A percentile compares a stretch with the other conserved stretches of the same genome.
phyloP scores from a whole-genome alignment of 2,888 invertebrate genomes.

The Trichogramma dendrolimi region DNA sequence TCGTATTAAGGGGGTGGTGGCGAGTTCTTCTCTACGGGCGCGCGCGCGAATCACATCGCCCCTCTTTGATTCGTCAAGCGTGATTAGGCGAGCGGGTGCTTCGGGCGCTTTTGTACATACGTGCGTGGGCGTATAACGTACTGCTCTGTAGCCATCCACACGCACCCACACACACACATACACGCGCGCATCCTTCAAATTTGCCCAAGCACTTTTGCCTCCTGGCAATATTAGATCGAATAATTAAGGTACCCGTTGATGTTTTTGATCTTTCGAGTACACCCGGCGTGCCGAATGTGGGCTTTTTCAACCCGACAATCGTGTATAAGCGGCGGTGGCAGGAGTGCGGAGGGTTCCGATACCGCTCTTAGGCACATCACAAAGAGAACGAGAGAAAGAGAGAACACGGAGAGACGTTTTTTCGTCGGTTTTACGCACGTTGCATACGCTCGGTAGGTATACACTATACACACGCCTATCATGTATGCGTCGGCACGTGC shows the following conservation, averaged over 20 bases:
- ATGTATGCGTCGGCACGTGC: too few relatives aligned
- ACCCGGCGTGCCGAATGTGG: too few relatives aligned
- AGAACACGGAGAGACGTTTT: too few relatives aligned
- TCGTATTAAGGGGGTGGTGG: background rate
- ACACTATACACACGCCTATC: too few relatives aligned
- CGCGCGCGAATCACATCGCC: constrained; percentile 7
- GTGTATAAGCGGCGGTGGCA: background rate
- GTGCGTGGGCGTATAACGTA: too few relatives aligned
- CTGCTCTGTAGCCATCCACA: too few relatives aligned
- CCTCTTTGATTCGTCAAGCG: constrained; percentile 26
- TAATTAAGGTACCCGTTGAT: constrained; percentile 19
- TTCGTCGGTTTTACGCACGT: too few relatives aligned
- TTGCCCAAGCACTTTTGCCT: background rate
- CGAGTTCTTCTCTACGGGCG: constrained; percentile 7
- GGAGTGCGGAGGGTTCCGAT: background rate
- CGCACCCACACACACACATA: background rate
- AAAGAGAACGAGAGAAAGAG: background rate
- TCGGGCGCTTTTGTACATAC: background rate
- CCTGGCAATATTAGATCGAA: constrained; percentile 18
- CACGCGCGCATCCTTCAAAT: background rate
- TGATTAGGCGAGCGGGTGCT: constrained; percentile 17
- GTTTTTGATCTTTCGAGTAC: constrained; percentile 22
- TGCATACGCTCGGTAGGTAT: too few relatives aligned
- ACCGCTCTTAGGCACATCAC: background rate
- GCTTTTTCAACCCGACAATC: background rate